Conservation (phyloP, 2,888 invertebrate species). For the Trichopria drosophilae region DNA sequence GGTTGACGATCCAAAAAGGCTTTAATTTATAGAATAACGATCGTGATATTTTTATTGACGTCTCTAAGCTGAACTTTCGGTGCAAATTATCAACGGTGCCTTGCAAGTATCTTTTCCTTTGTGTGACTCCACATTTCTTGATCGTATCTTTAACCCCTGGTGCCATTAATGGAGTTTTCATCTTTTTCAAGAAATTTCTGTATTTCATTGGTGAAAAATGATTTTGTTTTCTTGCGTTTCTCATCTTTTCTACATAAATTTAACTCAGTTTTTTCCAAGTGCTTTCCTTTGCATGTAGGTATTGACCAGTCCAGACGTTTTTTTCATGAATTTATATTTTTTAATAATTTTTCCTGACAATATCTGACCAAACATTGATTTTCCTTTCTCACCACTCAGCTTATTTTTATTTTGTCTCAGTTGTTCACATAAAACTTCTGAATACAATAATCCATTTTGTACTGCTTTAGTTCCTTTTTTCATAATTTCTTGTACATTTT, state of each 20-base stretch:
- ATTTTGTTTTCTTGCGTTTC: no score
- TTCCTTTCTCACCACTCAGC: conserved; percentile 25
- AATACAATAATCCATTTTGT: conserved; percentile 14
- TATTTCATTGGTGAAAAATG: no score
- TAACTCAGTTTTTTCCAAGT: conserved; percentile 8
- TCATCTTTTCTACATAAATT: conserved; percentile 16
- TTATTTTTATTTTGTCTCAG: conserved; percentile 16
- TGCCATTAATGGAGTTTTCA: no score
- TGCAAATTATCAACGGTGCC: conserved; percentile 25
- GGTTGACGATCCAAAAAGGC: conserved; percentile 26
- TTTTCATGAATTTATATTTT: conserved; percentile 19
- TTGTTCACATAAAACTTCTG: conserved; percentile 15
- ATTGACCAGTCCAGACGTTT: conserved; percentile 9
- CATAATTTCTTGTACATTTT: conserved; percentile 16
- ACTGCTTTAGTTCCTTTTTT: conserved; percentile 10
- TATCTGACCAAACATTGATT: conserved; percentile 21
- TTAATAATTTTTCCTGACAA: conserved; percentile 15
- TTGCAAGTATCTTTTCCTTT: conserved; percentile 21
- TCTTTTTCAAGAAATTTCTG: no score
- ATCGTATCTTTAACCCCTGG: conserved; percentile 26
- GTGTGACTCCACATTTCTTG: conserved; percentile 12
- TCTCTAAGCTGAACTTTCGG: conserved; percentile 17
- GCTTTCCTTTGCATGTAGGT: conserved; percentile 17
- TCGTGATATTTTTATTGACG: conserved; percentile 22
- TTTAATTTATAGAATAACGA: conserved; percentile 26